phyloP scores from a whole-genome alignment of 2,888 invertebrate species.

The Lycocerus yunnanus region DNA sequence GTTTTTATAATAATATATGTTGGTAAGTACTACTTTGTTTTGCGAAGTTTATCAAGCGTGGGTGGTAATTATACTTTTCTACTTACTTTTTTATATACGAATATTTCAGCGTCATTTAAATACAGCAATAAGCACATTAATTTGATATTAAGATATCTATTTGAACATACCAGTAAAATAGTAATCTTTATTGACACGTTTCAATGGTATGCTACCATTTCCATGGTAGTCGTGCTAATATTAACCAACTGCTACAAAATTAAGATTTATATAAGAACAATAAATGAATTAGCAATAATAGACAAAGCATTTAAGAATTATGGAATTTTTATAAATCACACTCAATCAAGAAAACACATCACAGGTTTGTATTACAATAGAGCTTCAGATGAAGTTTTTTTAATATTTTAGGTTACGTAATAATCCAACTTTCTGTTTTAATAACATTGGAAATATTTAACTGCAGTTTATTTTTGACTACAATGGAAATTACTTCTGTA shows the following conservation, averaged over 20 bases:
- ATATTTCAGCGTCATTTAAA: conserved; percentile 22
- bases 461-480: conserved; percentile 30
- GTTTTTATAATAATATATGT: conserved; percentile 14
- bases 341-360: conserved; percentile 12
- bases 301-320: conserved; percentile 12
- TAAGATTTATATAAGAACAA: conserved; percentile 16
- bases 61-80: not conserved
- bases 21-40: conserved; percentile 14
- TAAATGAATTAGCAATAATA: conserved; percentile 14
- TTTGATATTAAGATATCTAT: not conserved
- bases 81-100: not conserved
- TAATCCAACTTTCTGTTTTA: conserved; percentile 10
- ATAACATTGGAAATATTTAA: conserved; percentile 29
- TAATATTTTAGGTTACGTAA: conserved; percentile 8
- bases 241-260: conserved; percentile 20
- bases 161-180: conserved; percentile 19
- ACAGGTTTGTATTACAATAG: conserved; percentile 4
- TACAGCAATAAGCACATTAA: conserved; percentile 16
- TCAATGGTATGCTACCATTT: conserved; percentile 28
- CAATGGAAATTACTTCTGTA: conserved; percentile 22
- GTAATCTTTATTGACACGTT: conserved; percentile 27
- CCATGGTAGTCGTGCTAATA: conserved; percentile 17
- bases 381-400: no score
- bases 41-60: not conserved
- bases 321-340: conserved; percentile 17